Evolutionary conservation across 1,140 invertebrate genomes (phyloP), one percentile per base, ranked within the genome.

Genomic region (Drosophila pachea): DNA sequence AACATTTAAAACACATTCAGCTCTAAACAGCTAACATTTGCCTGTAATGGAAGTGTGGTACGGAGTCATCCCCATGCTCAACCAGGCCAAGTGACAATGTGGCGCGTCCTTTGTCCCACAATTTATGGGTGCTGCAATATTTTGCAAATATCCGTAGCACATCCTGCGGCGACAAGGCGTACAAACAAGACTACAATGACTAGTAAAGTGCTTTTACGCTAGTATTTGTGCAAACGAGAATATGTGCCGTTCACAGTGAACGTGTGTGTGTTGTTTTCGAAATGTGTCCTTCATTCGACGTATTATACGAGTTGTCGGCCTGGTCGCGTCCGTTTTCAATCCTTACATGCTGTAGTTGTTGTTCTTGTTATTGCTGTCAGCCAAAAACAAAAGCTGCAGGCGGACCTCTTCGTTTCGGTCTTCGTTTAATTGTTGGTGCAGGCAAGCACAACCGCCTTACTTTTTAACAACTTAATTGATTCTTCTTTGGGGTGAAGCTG

Each of bases 281-380:
- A 74, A 71, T 83, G 78, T 84, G 81, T 81, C 81, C 81, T 84
- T 84, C 81, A 84, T 86, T 86, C 86, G 81, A 84, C 81, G 86
- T 86, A 84, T 84, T 84, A 84, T 69, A 86, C 79, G 79, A 86
- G 76, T 86, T 86, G 73, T 79, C 73, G 68, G 49, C 60, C 60
- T 45, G 58, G 50, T 64, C 73, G 79, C 76, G 73, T 59, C 42
- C 49, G 69, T 68, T 76, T 74, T 82, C 70, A 77, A 74, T 74
- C 79, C 35, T 58, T 71, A 63, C 64, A 60, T 60, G 40, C 62
- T 22, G 22, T 22, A 22, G 22, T 22, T 22, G 22, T 22, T 22
- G 22, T 22, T 22, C 22, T 22, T 22, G 22, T 70, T 33, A 49
- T 65, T 73, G 70, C 74, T 78, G 76, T 79, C 72, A 59, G 33